Percentiles rank a stretch among this genome's conserved stretches.
phyloP scores from a whole-genome alignment of 2,797 vertebrate genomes.

The Dendrocincla tyrannina region DNA sequence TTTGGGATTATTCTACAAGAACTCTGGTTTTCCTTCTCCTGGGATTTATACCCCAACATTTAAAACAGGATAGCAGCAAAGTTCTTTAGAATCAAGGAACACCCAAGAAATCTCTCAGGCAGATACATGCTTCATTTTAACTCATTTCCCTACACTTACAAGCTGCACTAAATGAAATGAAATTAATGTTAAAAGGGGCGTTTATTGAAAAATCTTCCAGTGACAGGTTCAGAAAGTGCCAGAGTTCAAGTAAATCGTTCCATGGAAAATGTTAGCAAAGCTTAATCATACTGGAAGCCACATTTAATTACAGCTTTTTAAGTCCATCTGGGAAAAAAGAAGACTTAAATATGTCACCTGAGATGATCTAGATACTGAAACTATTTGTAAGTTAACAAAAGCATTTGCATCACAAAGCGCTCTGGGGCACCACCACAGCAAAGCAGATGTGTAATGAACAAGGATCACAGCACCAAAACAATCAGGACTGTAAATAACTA shows the following conservation, averaged over 20 bases:
- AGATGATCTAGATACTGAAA: slow-evolving; percentile 73
- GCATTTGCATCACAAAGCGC: slow-evolving; percentile 71
- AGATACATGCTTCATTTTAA: slow-evolving; percentile 4
- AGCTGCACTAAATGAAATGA: slow-evolving; percentile 16
- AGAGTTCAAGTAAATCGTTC: slow-evolving; percentile 70
- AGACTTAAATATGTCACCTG: slow-evolving; percentile 72
- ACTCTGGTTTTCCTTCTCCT: background rate
- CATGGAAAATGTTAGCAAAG: slow-evolving; percentile 68
- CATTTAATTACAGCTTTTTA: slow-evolving; percentile 78
- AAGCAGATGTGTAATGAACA: slow-evolving; percentile 70
- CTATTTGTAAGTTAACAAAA: slow-evolving; percentile 69
- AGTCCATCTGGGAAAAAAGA: slow-evolving; percentile 73
- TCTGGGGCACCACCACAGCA: slow-evolving; percentile 56
- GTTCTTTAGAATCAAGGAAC: background rate
- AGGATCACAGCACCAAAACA: slow-evolving; percentile 72
- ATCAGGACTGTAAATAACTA: slow-evolving; percentile 68
- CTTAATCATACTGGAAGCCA: slow-evolving; percentile 70
- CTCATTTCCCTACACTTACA: slow-evolving; percentile 25
- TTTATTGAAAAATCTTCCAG: slow-evolving; percentile 48
- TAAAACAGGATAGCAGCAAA: background rate
- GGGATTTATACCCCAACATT: background rate
- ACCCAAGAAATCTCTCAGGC: background rate
- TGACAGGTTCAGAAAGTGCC: slow-evolving; percentile 60
- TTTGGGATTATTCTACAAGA: background rate
- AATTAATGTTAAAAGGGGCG: slow-evolving; percentile 37